Base-by-base conservation (phyloP, 2,888 invertebrate genomes). In the Habroteleia sp. region DNA sequence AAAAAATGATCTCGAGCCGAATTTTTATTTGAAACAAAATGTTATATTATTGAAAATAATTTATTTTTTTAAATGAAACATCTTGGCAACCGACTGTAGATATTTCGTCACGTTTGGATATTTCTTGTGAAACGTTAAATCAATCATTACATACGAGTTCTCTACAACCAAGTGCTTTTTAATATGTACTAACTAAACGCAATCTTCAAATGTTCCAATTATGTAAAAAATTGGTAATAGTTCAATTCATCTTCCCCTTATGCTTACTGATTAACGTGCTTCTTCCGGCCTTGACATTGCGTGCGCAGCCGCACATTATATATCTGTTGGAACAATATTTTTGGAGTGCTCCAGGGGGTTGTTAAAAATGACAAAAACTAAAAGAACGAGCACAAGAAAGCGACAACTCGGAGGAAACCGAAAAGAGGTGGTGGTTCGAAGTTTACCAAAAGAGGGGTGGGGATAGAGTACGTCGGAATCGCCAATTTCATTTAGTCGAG, bases 401-500 rank as follows among this genome's bases (percentile, higher is more conserved):
- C 52, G 42, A 29, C 48, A 46, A 17, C 7, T 5, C 42, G 13
- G 48, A 46, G 48, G 31, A 54, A 56, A 41, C 63, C 63, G 56
- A 71, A 62, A 63, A 39, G 42, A 56, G 63, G 63, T 46, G 72
- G 56, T 54, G 62, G 63, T 50, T 33, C 50, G 42, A 39, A 50
- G 14, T 41, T 72, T 48, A 39, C 56, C 14, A 35, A 63, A 65
- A 37, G 44, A 4, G 3, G 65, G 39, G 72, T 58, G 65, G 72
- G 72, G 72, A 65, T 65, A 7, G 33, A 44, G 41, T 31, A 23
- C 72, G 37, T 8, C 25, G 48, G 58, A 35, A 73, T 73, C 58
- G 56, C 65, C 65, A 65, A 65, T 73, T 73, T 73, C 72, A 73
- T 73, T 73, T 73, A 73, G 73, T 73, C 65, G 65, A 60, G 66